Conservation (phyloP, 2,797 vertebrate species). For the Phalanger gymnotis region DNA sequence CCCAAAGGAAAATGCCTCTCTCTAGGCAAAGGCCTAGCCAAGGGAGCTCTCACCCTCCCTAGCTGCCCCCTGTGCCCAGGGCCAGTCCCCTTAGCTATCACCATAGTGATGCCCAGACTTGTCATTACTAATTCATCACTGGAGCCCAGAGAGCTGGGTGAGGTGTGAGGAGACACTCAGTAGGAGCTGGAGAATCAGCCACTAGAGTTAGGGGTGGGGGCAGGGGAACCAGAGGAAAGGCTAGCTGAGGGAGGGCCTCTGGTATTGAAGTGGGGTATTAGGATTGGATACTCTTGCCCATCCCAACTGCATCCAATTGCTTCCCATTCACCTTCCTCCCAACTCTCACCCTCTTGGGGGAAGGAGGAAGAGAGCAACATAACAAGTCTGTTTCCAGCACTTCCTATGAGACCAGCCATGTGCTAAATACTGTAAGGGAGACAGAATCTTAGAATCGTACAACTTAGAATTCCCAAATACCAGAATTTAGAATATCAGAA, state of each 20-base stretch:
- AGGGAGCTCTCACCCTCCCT: constrained; percentile 54
- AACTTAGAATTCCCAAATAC: neutral
- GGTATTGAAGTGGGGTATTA: neutral
- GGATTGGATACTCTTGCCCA: neutral
- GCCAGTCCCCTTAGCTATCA: constrained; percentile 23
- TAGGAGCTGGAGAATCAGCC: constrained; percentile 3
- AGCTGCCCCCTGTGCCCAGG: constrained; percentile 6
- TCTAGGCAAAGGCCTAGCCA: constrained; percentile 24
- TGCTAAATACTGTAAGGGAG: neutral
- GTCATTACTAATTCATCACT: constrained; percentile 68
- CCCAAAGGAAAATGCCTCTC: neutral
- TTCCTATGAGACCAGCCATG: constrained; percentile 5
- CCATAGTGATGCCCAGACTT: constrained; percentile 67
- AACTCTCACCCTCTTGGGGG: neutral
- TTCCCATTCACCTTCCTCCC: neutral
- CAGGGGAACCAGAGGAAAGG: neutral
- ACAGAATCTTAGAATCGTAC: neutral
- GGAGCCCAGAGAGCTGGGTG: constrained; percentile 41
- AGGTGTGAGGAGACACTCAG: constrained; percentile 66
- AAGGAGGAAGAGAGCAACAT: neutral
- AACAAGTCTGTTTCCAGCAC: neutral
- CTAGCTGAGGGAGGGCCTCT: neutral
- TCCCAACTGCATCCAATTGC: neutral
- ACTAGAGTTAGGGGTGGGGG: constrained; percentile 7
- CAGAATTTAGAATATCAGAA: neutral